These are phyloP conservation scores for Tinamus guttatus DNA, from an alignment of 2,113 vertebrate species.

Conservation along the genomic window DNA sequence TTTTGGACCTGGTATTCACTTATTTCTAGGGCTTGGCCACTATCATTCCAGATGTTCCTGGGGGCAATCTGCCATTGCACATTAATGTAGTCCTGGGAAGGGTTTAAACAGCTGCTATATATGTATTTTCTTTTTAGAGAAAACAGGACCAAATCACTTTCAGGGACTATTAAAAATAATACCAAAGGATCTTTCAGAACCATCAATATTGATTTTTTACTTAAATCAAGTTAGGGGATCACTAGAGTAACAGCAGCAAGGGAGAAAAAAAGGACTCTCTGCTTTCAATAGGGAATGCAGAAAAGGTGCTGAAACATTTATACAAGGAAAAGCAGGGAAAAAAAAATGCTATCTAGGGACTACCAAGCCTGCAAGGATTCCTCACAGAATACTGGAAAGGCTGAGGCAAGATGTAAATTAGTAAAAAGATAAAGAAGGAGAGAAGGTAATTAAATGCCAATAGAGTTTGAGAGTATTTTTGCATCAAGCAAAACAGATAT, in stretches of 20 bases:
- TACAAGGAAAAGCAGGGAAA: not conserved
- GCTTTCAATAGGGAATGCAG: not conserved
- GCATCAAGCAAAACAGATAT: not conserved
- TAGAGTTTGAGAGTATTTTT: not conserved
- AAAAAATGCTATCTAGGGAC: not conserved
- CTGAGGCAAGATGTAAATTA: not conserved
- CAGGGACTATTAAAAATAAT: not conserved
- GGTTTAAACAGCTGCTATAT: not conserved
- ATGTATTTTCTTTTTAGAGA: not conserved
- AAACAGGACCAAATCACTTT: not conserved
- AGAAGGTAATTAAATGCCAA: not conserved
- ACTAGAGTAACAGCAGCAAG: not conserved
- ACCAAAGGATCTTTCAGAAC: not conserved
- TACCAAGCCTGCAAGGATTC: not conserved
- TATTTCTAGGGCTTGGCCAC: not conserved
- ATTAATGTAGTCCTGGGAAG: not conserved
- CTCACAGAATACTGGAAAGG: not conserved
- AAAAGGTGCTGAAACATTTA: not conserved
- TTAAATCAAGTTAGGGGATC: not conserved
- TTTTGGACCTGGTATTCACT: not conserved
- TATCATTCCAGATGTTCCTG: not conserved
- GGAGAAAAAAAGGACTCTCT: not conserved
- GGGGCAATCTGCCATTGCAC: not conserved
- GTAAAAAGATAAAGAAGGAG: not conserved
- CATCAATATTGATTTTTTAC: not conserved